phyloP scores from a whole-genome alignment of 2,113 vertebrate species.

The Scartelaos histophorus region DNA sequence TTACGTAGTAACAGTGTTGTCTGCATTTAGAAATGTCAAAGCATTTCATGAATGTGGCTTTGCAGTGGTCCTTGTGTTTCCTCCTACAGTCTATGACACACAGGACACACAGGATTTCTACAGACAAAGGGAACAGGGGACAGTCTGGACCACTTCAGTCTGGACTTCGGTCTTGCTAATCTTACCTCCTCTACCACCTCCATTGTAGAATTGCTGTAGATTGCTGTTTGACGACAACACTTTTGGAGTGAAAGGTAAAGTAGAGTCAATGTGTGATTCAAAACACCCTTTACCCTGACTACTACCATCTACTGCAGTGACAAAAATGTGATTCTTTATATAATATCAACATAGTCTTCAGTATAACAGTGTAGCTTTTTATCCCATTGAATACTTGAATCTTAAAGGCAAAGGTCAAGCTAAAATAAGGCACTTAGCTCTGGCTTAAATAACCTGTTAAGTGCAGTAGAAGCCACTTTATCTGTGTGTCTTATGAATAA shows the following conservation, averaged over 20 bases:
- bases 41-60: constrained; percentile 22
- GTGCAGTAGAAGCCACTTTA: constrained; percentile 21
- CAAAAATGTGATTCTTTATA: neutral
- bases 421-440: neutral
- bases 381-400: neutral
- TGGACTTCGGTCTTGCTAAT: constrained; percentile 54
- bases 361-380: neutral
- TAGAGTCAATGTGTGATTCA: constrained; percentile 71
- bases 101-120: constrained; percentile 66
- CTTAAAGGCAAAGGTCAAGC: neutral
- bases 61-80: constrained; percentile 19
- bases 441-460: constrained; percentile 18
- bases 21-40: constrained; percentile 7
- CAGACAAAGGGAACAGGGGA: constrained; percentile 33
- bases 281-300: constrained; percentile 48
- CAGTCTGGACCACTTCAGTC: constrained; percentile 37
- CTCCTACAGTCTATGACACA: constrained; percentile 41
- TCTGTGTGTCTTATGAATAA: constrained; percentile 51
- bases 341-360: neutral
- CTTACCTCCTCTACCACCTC: constrained; percentile 85
- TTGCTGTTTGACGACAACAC: constrained; percentile 82
- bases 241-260: constrained; percentile 75
- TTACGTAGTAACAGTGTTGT: neutral
- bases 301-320: neutral
- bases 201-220: constrained; percentile 84